phyloP scores from a whole-genome alignment of 2,888 invertebrate genomes.

The Mythimna vitellina region DNA sequence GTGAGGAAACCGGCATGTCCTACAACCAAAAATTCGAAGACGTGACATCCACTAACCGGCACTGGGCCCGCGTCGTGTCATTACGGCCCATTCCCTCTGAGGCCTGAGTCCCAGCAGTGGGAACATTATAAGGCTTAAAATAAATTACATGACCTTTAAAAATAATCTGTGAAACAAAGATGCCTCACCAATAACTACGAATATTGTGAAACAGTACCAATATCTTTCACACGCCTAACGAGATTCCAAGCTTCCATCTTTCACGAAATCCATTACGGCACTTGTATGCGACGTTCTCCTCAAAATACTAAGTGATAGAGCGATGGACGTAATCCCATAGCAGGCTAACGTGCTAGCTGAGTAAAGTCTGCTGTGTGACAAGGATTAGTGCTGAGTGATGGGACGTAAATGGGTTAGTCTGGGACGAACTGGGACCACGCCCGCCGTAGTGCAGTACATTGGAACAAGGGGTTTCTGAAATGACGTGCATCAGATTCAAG shows the following conservation, averaged over 20 bases:
- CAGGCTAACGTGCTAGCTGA: slow-evolving; percentile 31
- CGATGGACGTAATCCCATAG: slow-evolving; percentile 55
- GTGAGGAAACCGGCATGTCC: no score
- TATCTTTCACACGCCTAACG: slow-evolving; percentile 3
- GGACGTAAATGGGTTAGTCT: slow-evolving; percentile 56
- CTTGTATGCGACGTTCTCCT: slow-evolving; percentile 17
- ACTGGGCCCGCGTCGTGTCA: no score
- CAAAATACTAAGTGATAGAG: slow-evolving; percentile 51
- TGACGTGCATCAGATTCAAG: no score
- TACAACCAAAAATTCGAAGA: no score
- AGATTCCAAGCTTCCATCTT: slow-evolving; percentile 17
- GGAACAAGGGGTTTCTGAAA: background rate
- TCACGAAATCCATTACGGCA: slow-evolving; percentile 42
- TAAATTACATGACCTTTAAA: background rate
- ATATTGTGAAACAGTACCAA: background rate
- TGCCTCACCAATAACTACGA: no score
- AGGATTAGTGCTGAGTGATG: slow-evolving; percentile 55
- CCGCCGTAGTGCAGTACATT: background rate
- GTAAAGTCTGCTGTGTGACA: slow-evolving; percentile 35
- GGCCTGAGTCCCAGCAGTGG: no score
- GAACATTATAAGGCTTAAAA: background rate
- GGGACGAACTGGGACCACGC: background rate
- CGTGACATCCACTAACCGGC: no score
- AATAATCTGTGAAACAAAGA: background rate
- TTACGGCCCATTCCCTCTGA: no score